These are phyloP conservation scores for Drosophila melanosoma DNA, from an alignment of 2,888 invertebrate species.

Conservation along the genomic window DNA sequence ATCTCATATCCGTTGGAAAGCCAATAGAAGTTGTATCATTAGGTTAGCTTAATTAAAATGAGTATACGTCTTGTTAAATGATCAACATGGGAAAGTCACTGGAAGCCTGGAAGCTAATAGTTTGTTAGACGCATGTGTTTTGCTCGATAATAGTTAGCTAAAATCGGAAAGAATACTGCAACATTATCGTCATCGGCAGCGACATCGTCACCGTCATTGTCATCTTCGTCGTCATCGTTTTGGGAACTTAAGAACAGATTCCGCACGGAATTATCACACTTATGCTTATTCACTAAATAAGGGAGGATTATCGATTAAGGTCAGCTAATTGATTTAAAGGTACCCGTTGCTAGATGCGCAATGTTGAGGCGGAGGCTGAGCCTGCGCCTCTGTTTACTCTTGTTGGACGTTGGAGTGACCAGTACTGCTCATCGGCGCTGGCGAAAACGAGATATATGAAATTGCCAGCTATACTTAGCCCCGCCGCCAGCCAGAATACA, in stretches of 20 bases:
- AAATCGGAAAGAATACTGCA: constrained; percentile 41
- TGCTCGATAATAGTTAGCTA: constrained; percentile 13
- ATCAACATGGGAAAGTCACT: constrained; percentile 3
- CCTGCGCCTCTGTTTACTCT: neutral
- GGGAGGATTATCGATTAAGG: constrained; percentile 6
- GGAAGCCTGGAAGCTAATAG: constrained; percentile 2
- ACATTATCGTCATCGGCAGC: neutral
- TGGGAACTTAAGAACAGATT: constrained; percentile 47
- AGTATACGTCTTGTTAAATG: neutral
- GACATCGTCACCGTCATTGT: neutral
- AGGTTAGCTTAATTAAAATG: neutral
- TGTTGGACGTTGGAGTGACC: constrained; percentile 83
- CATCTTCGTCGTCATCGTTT: constrained; percentile 1
- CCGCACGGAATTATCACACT: constrained; percentile 70
- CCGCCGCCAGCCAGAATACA: constrained; percentile 93
- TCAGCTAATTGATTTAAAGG: constrained; percentile 12
- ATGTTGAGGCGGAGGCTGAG: neutral
- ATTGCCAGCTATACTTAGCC: constrained; percentile 90
- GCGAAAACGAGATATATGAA: constrained; percentile 92
- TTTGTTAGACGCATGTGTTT: constrained; percentile 13
- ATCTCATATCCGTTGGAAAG: neutral
- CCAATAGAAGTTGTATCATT: neutral
- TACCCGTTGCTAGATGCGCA: constrained; percentile 46
- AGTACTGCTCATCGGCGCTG: constrained; percentile 91
- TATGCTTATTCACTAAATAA: constrained; percentile 56